Percentiles rank a stretch among this genome's conserved stretches.
Conservation (phyloP, 1,140 invertebrate genomes). For the Rhizoglyphus robini region DNA sequence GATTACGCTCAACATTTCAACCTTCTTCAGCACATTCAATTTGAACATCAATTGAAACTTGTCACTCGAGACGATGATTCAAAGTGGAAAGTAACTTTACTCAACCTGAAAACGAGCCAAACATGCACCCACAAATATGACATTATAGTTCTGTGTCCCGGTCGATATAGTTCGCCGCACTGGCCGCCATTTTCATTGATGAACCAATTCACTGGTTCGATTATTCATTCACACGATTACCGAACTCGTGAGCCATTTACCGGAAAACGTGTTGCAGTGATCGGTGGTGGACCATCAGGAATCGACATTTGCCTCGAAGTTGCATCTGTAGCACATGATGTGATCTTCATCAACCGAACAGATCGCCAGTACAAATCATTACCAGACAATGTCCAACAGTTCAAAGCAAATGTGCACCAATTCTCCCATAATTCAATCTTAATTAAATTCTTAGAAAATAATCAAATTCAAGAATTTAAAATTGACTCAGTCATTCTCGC, state of each 20-base stretch:
- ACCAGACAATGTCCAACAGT: conserved; percentile 21
- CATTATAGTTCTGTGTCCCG: conserved; percentile 28
- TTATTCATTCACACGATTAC: conserved; percentile 75
- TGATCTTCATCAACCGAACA: conserved; percentile 11
- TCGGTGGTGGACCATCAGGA: conserved; percentile 75
- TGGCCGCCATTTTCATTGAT: conserved; percentile 49
- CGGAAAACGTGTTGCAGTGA: conserved; percentile 50
- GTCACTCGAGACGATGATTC: conserved; percentile 49
- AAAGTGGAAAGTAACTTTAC: conserved; percentile 40
- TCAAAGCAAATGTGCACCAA: conserved; percentile 7
- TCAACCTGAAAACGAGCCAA: conserved; percentile 47
- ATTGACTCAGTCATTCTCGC: conserved; percentile 36
- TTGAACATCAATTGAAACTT: too few relatives aligned
- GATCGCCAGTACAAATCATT: neutral
- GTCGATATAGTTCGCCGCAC: conserved; percentile 43
- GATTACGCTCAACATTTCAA: conserved; percentile 58
- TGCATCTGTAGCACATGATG: conserved; percentile 44
- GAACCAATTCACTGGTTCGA: conserved; percentile 49
- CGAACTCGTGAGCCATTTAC: conserved; percentile 50
- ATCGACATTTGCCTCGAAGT: conserved; percentile 64
- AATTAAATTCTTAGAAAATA: conserved; percentile 26
- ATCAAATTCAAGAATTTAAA: conserved; percentile 18
- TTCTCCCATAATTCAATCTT: neutral
- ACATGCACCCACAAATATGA: conserved; percentile 30
- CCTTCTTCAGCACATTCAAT: conserved; percentile 37